These are phyloP conservation scores for Pteromalus puparum DNA, from an alignment of 1,140 invertebrate species.

Conservation along the genomic window DNA sequence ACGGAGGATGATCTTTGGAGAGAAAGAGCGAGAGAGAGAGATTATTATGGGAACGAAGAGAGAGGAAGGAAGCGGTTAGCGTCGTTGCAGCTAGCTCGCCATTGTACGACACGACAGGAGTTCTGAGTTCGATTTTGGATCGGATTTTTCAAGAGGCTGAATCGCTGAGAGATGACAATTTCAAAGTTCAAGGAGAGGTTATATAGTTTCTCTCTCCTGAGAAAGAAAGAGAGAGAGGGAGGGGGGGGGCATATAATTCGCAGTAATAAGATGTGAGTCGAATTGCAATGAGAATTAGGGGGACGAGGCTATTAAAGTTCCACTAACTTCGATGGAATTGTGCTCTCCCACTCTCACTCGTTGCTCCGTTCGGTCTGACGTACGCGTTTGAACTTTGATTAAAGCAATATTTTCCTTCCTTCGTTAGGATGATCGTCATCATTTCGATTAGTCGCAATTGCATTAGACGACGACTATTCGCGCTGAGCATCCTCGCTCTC, in stretches of 20 bases:
- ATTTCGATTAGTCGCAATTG: not conserved
- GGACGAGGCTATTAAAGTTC: conserved; percentile 17
- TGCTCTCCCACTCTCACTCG: not conserved
- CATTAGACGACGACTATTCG: not conserved
- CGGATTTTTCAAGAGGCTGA: not conserved
- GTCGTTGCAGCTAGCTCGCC: not conserved
- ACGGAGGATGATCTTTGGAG: not conserved
- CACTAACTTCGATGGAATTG: conserved; percentile 19
- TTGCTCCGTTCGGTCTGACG: not conserved
- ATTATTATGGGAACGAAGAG: no score
- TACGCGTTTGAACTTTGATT: conserved; percentile 21
- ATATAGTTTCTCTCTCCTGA: not conserved
- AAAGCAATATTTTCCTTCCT: conserved; percentile 18
- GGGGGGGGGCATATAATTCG: conserved; percentile 12
- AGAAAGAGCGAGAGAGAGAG: not conserved
- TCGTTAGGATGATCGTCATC: not conserved
- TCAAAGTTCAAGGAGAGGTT: not conserved
- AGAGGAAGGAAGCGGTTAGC: not conserved
- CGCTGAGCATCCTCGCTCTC: not conserved
- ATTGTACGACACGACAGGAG: not conserved
- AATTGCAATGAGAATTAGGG: conserved; percentile 19
- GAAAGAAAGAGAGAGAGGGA: not conserved
- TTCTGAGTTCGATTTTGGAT: not conserved
- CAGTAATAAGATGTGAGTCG: conserved; percentile 27
- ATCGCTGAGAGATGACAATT: not conserved